These are phyloP conservation scores for Schizopygopsis malacanthus DNA, from an alignment of 2,797 vertebrate genomes.

Conservation along the genomic window DNA sequence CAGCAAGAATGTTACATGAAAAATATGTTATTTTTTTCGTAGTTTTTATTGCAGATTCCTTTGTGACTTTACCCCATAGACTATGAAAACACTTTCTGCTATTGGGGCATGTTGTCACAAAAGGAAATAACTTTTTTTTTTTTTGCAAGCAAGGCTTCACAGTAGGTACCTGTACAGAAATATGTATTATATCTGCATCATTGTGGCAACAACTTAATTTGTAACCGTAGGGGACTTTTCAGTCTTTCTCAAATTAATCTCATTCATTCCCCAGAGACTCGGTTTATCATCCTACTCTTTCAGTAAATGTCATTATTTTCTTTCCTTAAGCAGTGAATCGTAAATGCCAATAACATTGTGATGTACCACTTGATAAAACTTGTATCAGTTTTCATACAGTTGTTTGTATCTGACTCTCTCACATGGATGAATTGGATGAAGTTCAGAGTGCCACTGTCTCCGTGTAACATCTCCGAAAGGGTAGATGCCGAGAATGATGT, in stretches of 20 bases:
- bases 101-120: not conserved
- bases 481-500: not conserved
- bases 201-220: not conserved
- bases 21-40: not conserved
- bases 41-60: not conserved
- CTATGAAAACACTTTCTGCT: not conserved
- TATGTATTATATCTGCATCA: not conserved
- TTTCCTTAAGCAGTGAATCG: conserved; percentile 12
- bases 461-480: not conserved
- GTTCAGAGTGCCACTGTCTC: not conserved
- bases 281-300: conserved; percentile 12
- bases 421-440: not conserved
- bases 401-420: conserved; percentile 10
- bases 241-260: not conserved
- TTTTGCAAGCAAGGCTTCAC: not conserved
- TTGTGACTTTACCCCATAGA: not conserved
- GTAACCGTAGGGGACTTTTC: not conserved
- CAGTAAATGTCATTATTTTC: conserved; percentile 3
- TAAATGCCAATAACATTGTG: conserved; percentile 30
- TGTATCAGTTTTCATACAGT: not conserved
- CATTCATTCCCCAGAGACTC: conserved; percentile 8
- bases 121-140: not conserved
- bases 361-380: conserved; percentile 27
- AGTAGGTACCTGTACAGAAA: not conserved
- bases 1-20: not conserved